These are phyloP conservation scores for Tromatobia lineatoria DNA, from an alignment of 2,888 invertebrate species.

Conservation along the genomic window DNA sequence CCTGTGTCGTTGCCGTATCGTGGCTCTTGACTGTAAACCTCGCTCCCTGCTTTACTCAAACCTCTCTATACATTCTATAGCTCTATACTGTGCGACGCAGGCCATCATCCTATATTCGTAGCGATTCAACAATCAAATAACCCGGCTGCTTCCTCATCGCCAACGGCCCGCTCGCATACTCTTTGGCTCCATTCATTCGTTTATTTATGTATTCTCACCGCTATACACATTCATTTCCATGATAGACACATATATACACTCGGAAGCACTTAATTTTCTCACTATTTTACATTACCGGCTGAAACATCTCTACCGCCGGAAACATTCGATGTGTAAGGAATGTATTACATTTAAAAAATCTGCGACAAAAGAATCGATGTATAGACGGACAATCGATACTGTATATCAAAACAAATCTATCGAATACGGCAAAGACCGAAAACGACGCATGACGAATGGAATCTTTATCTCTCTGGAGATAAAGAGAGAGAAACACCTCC, in stretches of 20 bases:
- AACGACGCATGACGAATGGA: too few species aligned
- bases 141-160: conserved; percentile 35
- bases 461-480: too few species aligned
- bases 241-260: neutral
- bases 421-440: too few species aligned
- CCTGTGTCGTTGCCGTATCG: conserved; percentile 2
- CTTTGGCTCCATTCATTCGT: conserved; percentile 6
- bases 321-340: too few species aligned
- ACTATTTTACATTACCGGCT: neutral
- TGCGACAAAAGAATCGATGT: too few species aligned
- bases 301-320: neutral
- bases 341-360: too few species aligned
- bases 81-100: neutral
- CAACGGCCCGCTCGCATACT: neutral
- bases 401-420: too few species aligned
- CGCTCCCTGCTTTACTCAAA: conserved; percentile 25
- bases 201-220: neutral
- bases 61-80: conserved; percentile 31
- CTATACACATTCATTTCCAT: too few species aligned
- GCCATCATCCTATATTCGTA: conserved; percentile 19
- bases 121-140: conserved; percentile 49
- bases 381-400: too few species aligned
- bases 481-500: too few species aligned
- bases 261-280: neutral
- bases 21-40: conserved; percentile 43